Percentiles rank a stretch among this genome's conserved stretches.
Evolutionary conservation across 2,113 vertebrate genomes (phyloP).

Genomic region (Erpornis zantholeuca): DNA sequence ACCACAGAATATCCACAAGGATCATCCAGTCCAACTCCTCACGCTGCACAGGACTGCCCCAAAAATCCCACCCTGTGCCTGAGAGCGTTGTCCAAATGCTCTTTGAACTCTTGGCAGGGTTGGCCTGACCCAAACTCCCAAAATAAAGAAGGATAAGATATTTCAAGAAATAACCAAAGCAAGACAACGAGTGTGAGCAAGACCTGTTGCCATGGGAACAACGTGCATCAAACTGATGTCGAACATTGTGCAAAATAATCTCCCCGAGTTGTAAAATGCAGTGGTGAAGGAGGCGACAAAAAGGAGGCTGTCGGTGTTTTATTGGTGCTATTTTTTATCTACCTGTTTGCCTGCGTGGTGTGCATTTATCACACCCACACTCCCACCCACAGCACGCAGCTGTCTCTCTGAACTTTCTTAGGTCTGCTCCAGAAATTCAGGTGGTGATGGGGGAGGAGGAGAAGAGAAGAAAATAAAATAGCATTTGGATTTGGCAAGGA

Average conservation of each 20-base stretch:
- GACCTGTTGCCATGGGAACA: background rate
- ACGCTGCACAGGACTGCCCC: background rate
- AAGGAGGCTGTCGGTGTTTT: background rate
- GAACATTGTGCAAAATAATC: background rate
- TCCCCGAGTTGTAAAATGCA: background rate
- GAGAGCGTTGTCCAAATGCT: accelerated
- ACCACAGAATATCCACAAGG: background rate
- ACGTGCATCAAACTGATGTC: background rate
- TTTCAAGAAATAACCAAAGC: background rate
- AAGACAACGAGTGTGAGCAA: conserved; percentile 5
- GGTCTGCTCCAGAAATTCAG: background rate
- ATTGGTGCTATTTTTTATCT: background rate
- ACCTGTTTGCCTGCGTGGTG: background rate
- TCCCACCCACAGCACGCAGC: background rate
- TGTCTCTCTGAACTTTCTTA: background rate
- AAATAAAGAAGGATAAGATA: background rate
- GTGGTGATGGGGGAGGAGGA: background rate
- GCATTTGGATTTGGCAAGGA: background rate
- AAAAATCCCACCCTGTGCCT: background rate
- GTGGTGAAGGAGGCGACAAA: background rate
- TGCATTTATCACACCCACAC: background rate
- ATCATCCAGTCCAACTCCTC: background rate
- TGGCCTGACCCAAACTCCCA: background rate
- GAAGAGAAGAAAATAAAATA: background rate
- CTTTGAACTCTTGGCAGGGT: background rate